phyloP scores from a whole-genome alignment of 2,888 invertebrate species.

The Diploptera punctata region DNA sequence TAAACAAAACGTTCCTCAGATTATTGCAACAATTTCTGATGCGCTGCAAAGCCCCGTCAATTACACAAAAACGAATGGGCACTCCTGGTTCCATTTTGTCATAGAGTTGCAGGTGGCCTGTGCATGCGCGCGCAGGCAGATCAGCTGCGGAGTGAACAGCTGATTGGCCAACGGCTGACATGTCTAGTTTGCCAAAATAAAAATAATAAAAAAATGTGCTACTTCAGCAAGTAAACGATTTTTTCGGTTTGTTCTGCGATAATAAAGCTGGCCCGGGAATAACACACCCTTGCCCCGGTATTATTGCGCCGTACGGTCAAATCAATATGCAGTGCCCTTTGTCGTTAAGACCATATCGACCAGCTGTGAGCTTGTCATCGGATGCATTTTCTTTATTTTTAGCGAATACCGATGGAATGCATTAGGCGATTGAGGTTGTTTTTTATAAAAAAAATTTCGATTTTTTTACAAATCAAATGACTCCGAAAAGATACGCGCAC shows the following conservation, averaged over 20 bases:
- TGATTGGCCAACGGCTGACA: constrained; percentile 29
- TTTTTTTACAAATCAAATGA: no score
- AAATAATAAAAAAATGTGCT: constrained; percentile 16
- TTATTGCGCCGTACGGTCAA: no score
- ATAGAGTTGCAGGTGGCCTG: background rate
- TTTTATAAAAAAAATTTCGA: no score
- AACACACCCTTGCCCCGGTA: background rate
- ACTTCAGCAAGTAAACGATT: background rate
- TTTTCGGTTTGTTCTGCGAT: no score
- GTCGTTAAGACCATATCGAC: no score
- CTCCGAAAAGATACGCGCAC: no score
- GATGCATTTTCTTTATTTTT: no score
- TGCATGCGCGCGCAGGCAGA: constrained; percentile 16
- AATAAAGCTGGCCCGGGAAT: constrained; percentile 7
- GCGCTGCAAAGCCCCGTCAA: background rate
- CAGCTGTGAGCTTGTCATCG: no score
- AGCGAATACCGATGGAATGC: no score
- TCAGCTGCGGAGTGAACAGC: constrained; percentile 31
- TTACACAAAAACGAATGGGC: background rate
- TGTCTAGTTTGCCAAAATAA: constrained; percentile 9
- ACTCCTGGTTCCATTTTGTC: constrained; percentile 25
- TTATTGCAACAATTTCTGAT: background rate
- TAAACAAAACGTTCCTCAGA: background rate
- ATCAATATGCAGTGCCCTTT: no score
- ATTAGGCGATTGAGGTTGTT: no score